Evolutionary conservation across 2,113 vertebrate genomes (phyloP).

Genomic region (Ophiodon elongatus): DNA sequence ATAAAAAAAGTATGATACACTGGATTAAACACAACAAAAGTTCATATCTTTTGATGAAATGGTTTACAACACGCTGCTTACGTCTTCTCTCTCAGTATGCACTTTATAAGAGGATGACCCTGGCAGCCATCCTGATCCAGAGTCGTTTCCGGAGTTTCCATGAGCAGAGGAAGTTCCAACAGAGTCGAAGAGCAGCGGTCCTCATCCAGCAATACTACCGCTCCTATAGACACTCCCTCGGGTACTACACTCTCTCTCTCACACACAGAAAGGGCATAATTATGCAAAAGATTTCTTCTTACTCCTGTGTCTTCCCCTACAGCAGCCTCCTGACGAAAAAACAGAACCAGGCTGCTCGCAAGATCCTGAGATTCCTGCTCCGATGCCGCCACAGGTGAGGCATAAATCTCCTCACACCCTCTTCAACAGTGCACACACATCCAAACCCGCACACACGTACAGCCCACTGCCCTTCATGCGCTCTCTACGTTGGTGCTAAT

Average conservation of each 20-base stretch:
- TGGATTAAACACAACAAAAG: not conserved
- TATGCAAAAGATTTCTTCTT: not conserved
- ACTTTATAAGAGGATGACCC: conserved; percentile 99
- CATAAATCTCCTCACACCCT: not conserved
- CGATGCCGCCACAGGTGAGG: conserved; percentile 97
- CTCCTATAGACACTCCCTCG: conserved; percentile 94
- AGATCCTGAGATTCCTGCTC: conserved; percentile 99
- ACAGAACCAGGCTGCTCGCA: conserved; percentile 99
- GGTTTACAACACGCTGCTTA: not conserved
- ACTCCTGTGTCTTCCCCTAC: conserved; percentile 74
- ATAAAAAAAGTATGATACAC: not conserved
- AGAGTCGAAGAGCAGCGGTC: conserved; percentile 95
- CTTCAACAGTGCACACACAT: conserved; percentile 27
- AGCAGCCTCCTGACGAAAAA: conserved; percentile 98
- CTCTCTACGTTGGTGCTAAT: conserved; percentile 89
- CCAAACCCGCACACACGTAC: conserved; percentile 47
- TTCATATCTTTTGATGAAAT: not conserved
- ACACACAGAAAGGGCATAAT: conserved; percentile 9
- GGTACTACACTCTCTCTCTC: conserved; percentile 71
- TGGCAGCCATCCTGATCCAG: conserved; percentile 99
- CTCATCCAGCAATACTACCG: conserved; percentile 99
- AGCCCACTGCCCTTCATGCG: conserved; percentile 56
- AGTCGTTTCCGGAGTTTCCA: conserved; percentile 99
- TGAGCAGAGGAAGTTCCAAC: conserved; percentile 97
- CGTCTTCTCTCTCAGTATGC: conserved; percentile 89